Evolutionary conservation across 2,888 invertebrate genomes (phyloP), one percentile per base, ranked within the genome.

Genomic region (Erebia epiphron): DNA sequence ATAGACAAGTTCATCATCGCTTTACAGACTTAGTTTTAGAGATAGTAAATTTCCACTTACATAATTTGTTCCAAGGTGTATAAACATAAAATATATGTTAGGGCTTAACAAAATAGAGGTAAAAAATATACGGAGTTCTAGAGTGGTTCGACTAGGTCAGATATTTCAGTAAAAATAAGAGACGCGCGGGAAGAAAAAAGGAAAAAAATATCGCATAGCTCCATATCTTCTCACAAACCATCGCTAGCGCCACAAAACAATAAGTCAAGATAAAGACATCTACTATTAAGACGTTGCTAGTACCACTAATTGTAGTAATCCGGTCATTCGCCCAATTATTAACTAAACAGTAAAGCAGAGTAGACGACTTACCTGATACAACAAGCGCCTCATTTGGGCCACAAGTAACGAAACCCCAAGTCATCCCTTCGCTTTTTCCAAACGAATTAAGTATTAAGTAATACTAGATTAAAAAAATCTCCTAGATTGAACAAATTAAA

Each of bases 321-420:
- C 9, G 41, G 14, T 18, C 11, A 14, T 65, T 56, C 56, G 56
- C 56, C 41, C 41, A 64, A 13, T 56, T 41, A 43, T n/a, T 56
- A 57, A 21, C 49, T 57, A 57, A 13, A 43, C 54, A 54, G 3
- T 10, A 14, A 54, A 18, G 54, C 18, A 54, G 14, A 52, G 54
- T 21, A 58, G n/a, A 14, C 49, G 64, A 84, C 90, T 86, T 94
- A 98, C 98, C 98, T 92, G 98, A 98, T 78, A 98, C 97, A 54
- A 98, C 98, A 62, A 98, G 94, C 61, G 98, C 98, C 90, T 98
- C 98, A 86, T 98, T 98, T 43, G 98, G 98, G 62, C 98, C 98
- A 86, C 98, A 98, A 75, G 98, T 98, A 68, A 98, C 98, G 87
- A 98, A 98, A 82, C 98, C 98, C 96, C 97, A 97, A 82, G 95